These are phyloP conservation scores for Myripristis jacobus DNA, from an alignment of 2,797 vertebrate genomes.

Conservation along the genomic window DNA sequence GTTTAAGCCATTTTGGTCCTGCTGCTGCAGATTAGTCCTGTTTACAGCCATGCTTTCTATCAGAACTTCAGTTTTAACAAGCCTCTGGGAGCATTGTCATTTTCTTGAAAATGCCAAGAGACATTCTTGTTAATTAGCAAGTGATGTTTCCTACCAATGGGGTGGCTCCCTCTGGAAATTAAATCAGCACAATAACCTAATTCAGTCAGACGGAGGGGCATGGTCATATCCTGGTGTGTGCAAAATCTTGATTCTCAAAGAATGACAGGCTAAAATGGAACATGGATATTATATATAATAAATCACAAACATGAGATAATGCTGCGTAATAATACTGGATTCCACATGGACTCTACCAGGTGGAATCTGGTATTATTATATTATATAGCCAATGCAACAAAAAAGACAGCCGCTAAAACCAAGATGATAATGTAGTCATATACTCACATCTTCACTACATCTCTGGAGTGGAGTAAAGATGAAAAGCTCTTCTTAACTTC, in stretches of 20 bases:
- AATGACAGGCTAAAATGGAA: constrained; percentile 11
- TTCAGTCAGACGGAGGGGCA: constrained; percentile 68
- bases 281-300: constrained; percentile 31
- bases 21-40: constrained; percentile 41
- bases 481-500: constrained; percentile 3
- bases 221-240: constrained; percentile 25
- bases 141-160: constrained; percentile 68
- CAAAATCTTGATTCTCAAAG: constrained; percentile 34
- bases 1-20: constrained; percentile 18
- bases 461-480: constrained; percentile 8
- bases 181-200: constrained; percentile 78
- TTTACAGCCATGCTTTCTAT: constrained; percentile 63
- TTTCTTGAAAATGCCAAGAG: constrained; percentile 73
- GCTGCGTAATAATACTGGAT: no score
- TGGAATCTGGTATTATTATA: no score
- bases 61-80: constrained; percentile 56
- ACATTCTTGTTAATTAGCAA: constrained; percentile 79
- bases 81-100: constrained; percentile 61
- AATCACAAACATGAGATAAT: neutral
- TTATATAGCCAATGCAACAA: neutral
- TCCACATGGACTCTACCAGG: no score
- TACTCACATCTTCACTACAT: constrained; percentile 7
- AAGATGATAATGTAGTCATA: neutral
- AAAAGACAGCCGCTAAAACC: neutral
- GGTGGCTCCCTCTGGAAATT: constrained; percentile 77